These are phyloP conservation scores for Acrossocheilus fasciatus DNA, from an alignment of 2,797 vertebrate genomes.

Conservation along the genomic window DNA sequence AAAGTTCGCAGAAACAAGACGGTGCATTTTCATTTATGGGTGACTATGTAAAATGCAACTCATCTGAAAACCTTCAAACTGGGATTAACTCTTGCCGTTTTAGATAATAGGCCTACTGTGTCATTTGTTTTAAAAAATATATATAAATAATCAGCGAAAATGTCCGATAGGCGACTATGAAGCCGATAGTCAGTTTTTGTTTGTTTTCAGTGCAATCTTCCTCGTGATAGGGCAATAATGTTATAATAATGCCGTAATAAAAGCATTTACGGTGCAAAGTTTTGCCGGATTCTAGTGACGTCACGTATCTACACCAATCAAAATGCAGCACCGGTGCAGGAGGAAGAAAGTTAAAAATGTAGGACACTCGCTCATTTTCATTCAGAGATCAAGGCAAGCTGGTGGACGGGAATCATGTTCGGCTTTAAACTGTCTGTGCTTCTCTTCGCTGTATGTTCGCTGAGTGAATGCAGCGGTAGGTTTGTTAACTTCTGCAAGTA, in stretches of 20 bases:
- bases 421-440: background rate
- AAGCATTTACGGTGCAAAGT: background rate
- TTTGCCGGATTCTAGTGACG: conserved; percentile 64
- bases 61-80: background rate
- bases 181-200: background rate
- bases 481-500: conserved; percentile 60
- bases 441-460: background rate
- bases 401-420: conserved; percentile 12
- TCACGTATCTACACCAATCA: conserved; percentile 69
- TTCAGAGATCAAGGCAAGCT: background rate
- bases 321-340: background rate
- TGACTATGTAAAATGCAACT: background rate
- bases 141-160: background rate
- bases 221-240: background rate
- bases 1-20: conserved; percentile 3
- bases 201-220: background rate
- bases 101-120: background rate
- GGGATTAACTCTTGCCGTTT: no score
- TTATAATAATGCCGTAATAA: background rate
- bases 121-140: background rate
- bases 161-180: background rate
- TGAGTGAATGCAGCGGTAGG: background rate
- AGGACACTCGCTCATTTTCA: background rate
- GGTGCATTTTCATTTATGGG: background rate
- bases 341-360: conserved; percentile 6